These are phyloP conservation scores for Acleris sparsana DNA, from an alignment of 2,888 invertebrate species.

Conservation along the genomic window DNA sequence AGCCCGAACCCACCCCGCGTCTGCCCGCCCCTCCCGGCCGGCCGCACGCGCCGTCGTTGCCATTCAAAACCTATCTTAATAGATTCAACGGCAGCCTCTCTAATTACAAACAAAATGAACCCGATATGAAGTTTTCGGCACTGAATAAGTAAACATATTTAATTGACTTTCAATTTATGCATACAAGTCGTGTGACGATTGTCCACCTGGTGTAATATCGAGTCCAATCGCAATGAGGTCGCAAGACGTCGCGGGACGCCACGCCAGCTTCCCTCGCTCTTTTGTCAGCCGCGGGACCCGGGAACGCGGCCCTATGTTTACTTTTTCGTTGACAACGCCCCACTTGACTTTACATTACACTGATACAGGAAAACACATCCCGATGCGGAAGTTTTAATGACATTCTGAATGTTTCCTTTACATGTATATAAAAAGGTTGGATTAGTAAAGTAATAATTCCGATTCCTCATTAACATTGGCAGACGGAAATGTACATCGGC, in stretches of 20 bases:
- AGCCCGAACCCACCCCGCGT: conserved; percentile 56
- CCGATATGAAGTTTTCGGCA: no score
- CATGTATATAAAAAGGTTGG: no score
- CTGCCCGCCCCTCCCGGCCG: conserved; percentile 53
- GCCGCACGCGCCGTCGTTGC: conserved; percentile 54
- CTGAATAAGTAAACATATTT: conserved; percentile 28
- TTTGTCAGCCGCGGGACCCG: conserved; percentile 51
- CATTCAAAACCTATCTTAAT: conserved; percentile 54
- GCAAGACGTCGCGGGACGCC: conserved; percentile 51
- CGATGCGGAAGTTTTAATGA: conserved; percentile 31
- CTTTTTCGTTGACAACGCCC: conserved; percentile 58
- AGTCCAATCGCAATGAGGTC: conserved; percentile 39
- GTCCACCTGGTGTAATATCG: conserved; percentile 13
- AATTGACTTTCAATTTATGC: conserved; percentile 47
- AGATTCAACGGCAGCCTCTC: conserved; percentile 8
- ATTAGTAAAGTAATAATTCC: not conserved
- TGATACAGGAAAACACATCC: conserved; percentile 35
- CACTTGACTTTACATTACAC: conserved; percentile 45
- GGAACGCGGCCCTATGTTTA: conserved; percentile 60
- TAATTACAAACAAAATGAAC: no score
- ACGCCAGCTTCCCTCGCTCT: conserved; percentile 52
- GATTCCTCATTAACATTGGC: conserved; percentile 16
- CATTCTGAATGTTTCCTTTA: conserved; percentile 7
- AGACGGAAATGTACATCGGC: conserved; percentile 39
- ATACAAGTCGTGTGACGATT: conserved; percentile 30